Percentiles rank a stretch among this genome's conserved stretches.
Conservation (phyloP, 2,888 invertebrate species). For the Rhingia campestris region DNA sequence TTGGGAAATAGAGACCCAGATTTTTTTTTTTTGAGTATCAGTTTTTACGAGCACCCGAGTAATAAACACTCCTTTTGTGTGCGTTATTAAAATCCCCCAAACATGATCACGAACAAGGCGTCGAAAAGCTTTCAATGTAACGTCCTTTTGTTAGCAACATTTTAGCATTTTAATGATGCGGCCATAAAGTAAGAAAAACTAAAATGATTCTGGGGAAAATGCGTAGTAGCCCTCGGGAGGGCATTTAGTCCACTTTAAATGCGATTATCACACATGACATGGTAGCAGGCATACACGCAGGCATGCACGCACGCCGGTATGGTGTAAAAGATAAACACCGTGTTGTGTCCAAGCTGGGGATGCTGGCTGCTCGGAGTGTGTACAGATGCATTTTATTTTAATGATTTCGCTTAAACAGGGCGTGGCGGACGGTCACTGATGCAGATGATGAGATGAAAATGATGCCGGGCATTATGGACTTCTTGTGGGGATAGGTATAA, state of each 20-base stretch:
- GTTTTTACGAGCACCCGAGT: constrained; percentile 48
- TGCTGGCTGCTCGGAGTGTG: not conserved
- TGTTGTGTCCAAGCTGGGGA: constrained; percentile 12
- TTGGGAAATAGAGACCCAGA: constrained; percentile 13
- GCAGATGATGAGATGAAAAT: constrained; percentile 63
- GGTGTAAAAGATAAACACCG: constrained; percentile 55
- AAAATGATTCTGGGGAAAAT: constrained; percentile 35
- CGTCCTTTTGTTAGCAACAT: constrained; percentile 27
- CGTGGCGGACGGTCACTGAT: constrained; percentile 62
- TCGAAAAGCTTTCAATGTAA: constrained; percentile 47
- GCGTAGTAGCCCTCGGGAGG: constrained; percentile 39
- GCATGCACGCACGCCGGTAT: not conserved
- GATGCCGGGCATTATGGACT: constrained; percentile 34
- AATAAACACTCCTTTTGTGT: constrained; percentile 65
- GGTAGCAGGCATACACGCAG: constrained; percentile 47
- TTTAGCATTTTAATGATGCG: constrained; percentile 39
- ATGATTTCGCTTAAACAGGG: constrained; percentile 64
- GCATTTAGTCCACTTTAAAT: constrained; percentile 41
- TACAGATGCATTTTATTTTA: constrained; percentile 64
- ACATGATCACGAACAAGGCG: not conserved
- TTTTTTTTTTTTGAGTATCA: constrained; percentile 32
- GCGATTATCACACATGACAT: constrained; percentile 59
- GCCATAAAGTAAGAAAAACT: constrained; percentile 31
- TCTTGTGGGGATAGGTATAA: constrained; percentile 32
- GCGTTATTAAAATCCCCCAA: constrained; percentile 26